Conservation (phyloP, 2,113 vertebrate species). For the Pelvicachromis taeniatus region DNA sequence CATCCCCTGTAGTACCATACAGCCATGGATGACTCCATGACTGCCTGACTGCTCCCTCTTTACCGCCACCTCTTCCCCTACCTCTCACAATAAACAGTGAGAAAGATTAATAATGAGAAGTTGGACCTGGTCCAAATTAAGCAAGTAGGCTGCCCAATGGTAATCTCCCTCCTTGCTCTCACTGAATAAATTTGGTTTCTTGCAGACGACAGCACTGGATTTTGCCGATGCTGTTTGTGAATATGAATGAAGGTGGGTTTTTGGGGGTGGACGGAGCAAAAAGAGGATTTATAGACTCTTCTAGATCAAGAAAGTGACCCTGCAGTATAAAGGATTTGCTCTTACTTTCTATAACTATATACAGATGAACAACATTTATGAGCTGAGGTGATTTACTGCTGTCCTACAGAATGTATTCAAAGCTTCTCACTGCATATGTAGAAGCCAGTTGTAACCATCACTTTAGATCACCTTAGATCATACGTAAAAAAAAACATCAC, state of each 20-base stretch:
- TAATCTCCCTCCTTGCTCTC: slow-evolving; percentile 8
- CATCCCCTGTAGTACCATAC: slow-evolving; percentile 15
- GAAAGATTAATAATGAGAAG: slow-evolving; percentile 49
- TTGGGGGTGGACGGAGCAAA: neutral
- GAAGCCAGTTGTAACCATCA: neutral
- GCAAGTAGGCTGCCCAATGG: neutral
- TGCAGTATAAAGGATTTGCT: neutral
- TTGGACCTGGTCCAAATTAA: slow-evolving; percentile 47
- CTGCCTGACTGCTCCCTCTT: slow-evolving; percentile 3
- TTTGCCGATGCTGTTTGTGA: slow-evolving; percentile 27
- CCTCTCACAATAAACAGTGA: slow-evolving; percentile 30
- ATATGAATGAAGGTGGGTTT: slow-evolving; percentile 28
- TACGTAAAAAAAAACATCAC: neutral
- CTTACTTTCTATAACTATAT: neutral
- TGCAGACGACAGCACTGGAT: slow-evolving; percentile 32
- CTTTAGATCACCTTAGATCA: neutral
- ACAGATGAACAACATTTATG: neutral
- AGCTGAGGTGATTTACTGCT: neutral
- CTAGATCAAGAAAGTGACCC: neutral
- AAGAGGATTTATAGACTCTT: neutral
- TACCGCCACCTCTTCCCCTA: neutral
- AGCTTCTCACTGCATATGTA: neutral
- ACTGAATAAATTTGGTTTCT: slow-evolving; percentile 40
- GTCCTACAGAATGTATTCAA: neutral
- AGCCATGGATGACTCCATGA: slow-evolving; percentile 15